phyloP scores from a whole-genome alignment of 2,888 invertebrate species.

The Merodon equestris region DNA sequence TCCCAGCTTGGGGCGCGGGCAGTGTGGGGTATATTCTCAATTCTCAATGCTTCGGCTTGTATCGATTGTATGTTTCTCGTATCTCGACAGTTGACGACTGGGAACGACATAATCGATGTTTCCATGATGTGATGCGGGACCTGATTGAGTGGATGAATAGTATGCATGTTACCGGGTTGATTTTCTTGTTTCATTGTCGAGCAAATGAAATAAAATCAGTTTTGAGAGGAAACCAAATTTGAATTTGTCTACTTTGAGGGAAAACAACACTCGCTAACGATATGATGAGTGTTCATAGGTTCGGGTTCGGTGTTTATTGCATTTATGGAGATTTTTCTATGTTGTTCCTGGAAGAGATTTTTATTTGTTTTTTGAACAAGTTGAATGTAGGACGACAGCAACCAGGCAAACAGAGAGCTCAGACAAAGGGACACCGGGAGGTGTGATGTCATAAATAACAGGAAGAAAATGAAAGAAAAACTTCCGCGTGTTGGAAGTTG shows the following conservation, averaged over 20 bases:
- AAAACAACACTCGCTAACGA: constrained; percentile 3
- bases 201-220: constrained; percentile 22
- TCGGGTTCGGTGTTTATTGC: constrained; percentile 4
- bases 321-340: constrained; percentile 34
- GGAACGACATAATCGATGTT: no score
- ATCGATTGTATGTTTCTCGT: constrained; percentile 1
- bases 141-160: constrained; percentile 9
- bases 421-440: constrained; percentile 15
- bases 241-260: constrained; percentile 20
- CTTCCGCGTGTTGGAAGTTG: constrained; percentile 52
- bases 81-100: constrained; percentile 15
- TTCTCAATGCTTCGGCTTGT: no score
- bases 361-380: constrained; percentile 3
- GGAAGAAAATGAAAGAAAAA: no score
- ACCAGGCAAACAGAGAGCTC: constrained; percentile 34
- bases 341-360: constrained; percentile 17
- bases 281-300: constrained; percentile 5
- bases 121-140: no score
- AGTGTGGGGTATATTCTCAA: no score
- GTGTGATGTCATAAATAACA: no score
- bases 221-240: constrained; percentile 37
- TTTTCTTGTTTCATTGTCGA: not conserved
- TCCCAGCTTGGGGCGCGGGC: no score
- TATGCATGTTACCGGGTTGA: constrained; percentile 2
- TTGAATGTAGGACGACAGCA: constrained; percentile 26